These are phyloP conservation scores for Caradrina kadenii DNA, from an alignment of 2,888 invertebrate species.

Conservation along the genomic window DNA sequence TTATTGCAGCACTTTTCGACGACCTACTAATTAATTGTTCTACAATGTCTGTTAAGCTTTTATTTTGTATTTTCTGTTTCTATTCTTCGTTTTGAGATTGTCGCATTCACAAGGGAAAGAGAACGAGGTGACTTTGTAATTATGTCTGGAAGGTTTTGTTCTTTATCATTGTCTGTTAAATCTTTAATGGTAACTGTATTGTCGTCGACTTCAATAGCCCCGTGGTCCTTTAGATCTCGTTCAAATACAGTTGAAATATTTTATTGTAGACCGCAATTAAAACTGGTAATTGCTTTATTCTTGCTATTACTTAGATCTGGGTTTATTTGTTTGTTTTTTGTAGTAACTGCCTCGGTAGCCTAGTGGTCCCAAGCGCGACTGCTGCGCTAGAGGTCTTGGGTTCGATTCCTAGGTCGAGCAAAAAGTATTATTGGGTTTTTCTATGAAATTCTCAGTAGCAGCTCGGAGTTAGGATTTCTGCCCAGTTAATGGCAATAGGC, in stretches of 20 bases:
- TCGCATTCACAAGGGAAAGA: conserved; percentile 16
- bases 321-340: neutral
- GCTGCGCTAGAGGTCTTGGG: no score
- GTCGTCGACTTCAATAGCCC: conserved; percentile 22
- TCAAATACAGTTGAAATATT: conserved; percentile 16
- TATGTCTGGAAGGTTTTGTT: conserved; percentile 37
- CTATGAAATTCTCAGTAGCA: no score
- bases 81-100: conserved; percentile 39
- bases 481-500: no score
- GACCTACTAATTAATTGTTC: conserved; percentile 54
- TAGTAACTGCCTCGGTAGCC: no score
- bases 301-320: neutral
- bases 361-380: no score
- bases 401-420: no score
- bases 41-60: conserved; percentile 41
- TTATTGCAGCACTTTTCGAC: conserved; percentile 44
- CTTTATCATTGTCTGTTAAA: conserved; percentile 36
- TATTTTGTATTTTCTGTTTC: conserved; percentile 34
- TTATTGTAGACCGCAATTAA: conserved; percentile 11
- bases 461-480: no score
- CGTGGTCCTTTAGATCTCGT: conserved; percentile 11
- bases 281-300: neutral
- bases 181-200: conserved; percentile 30
- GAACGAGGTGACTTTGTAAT: conserved; percentile 28
- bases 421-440: no score